Base-by-base conservation (phyloP, 2,888 invertebrate species). In the Clusia tigrina region DNA sequence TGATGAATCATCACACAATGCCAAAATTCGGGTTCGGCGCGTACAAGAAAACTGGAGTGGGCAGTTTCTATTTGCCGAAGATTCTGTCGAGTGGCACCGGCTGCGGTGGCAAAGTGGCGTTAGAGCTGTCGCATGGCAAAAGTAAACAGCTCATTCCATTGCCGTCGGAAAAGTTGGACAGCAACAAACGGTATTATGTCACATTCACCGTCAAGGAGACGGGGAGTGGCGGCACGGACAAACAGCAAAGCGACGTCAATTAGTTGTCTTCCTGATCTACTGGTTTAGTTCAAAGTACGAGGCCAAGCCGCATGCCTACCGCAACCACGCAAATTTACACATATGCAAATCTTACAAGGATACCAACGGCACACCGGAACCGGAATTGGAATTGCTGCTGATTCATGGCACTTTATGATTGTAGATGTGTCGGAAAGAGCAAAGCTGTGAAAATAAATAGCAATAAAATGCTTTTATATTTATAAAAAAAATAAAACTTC, bases 111-210 rank as follows among this genome's bases (percentile, higher is more conserved):
- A 84, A 89, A 68, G 90, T 91, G 25, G 90, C 90, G 52, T 85
- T 95, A 68, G 94, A 95, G 83, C 88, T 95, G 59, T 92, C 91
- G 60, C 93, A 94, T 74, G 94, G 94, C 48, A 89, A 89, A 60
- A 93, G 92, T 78, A 92, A 92, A 78, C 93, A 94, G 82, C 87
- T 95, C 69, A 94, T 95, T 78, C 91, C 94, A 74, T 86, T 95
- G 81, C 95, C 95, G 58, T 91, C 94, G 20, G 93, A 95, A 77
- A 90, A 89, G 80, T 85, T 95, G 74, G 94, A 95, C 81, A 92
- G 91, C 79, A 93, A 92, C 80, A 95, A 95, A 84, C 88, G 93
- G 78, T 96, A 95, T 84, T 95, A 94, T 82, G 95, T 96, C 64
- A 95, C 95, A 56, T 95, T 96, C 80, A 95, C 95, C 26, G 94